phyloP scores from a whole-genome alignment of 1,140 invertebrate genomes.

The Heliconius hewitsoni region DNA sequence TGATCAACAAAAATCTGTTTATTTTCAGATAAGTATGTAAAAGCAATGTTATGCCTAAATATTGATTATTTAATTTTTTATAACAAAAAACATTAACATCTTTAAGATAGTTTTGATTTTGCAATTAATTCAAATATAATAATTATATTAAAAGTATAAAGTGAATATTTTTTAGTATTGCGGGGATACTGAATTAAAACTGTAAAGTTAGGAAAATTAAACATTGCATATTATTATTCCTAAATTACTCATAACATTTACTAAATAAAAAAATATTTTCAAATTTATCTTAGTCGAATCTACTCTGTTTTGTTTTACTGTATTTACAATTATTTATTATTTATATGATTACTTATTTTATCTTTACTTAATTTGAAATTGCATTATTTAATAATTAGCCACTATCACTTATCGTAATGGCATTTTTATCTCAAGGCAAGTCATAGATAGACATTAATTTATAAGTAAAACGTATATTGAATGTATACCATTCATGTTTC shows the following conservation, averaged over 20 bases:
- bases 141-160: too few species aligned
- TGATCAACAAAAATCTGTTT: background rate
- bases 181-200: too few species aligned
- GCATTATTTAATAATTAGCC: background rate
- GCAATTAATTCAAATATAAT: too few species aligned
- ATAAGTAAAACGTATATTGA: background rate
- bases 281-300: background rate
- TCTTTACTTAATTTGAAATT: background rate
- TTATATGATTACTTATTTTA: background rate
- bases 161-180: too few species aligned
- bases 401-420: background rate
- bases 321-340: background rate
- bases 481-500: background rate
- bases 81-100: too few species aligned
- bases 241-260: too few species aligned
- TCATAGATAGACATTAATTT: background rate
- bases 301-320: background rate
- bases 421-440: slow-evolving; percentile 2
- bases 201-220: too few species aligned
- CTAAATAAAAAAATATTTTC: too few species aligned
- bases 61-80: too few species aligned
- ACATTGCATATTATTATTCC: too few species aligned
- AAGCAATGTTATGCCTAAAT: too few species aligned
- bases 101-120: too few species aligned
- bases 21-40: background rate